Conservation (phyloP, 2,888 invertebrate genomes). For the Amphipoea lucens region DNA sequence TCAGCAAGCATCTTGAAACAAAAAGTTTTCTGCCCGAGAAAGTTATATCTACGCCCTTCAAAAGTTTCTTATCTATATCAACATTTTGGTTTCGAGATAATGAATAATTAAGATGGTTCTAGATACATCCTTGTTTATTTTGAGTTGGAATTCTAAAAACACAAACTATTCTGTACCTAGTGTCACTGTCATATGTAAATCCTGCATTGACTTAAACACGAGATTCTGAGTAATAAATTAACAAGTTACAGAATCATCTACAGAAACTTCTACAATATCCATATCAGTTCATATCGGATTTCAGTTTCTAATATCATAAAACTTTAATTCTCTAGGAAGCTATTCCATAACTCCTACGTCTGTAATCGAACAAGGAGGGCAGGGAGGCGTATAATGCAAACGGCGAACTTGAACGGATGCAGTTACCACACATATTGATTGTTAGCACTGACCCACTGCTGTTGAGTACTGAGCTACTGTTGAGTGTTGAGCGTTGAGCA, state of each 20-base stretch:
- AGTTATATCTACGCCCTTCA: conserved; percentile 2
- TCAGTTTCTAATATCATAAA: neutral
- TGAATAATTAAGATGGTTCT: neutral
- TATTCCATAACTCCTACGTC: conserved; percentile 69
- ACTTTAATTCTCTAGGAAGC: neutral
- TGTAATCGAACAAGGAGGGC: conserved; percentile 60
- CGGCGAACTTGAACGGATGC: conserved; percentile 77
- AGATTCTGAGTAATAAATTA: neutral
- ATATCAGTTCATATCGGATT: neutral
- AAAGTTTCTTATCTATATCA: conserved; percentile 17
- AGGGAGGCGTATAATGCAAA: conserved; percentile 76
- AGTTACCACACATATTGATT: conserved; percentile 76
- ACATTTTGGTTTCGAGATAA: conserved; percentile 3
- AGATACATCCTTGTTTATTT: neutral
- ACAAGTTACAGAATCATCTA: neutral
- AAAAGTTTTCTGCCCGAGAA: conserved; percentile 12
- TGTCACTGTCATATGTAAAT: neutral
- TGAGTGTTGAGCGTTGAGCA: conserved; percentile 12
- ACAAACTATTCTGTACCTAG: neutral
- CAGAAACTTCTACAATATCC: neutral
- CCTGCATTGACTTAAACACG: neutral
- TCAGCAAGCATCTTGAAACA: conserved; percentile 16
- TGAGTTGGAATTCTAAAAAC: neutral
- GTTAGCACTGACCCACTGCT: conserved; percentile 63
- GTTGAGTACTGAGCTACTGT: conserved; percentile 6